These are phyloP conservation scores for Chrysopa pallens DNA, from an alignment of 1,140 invertebrate species.

Conservation along the genomic window DNA sequence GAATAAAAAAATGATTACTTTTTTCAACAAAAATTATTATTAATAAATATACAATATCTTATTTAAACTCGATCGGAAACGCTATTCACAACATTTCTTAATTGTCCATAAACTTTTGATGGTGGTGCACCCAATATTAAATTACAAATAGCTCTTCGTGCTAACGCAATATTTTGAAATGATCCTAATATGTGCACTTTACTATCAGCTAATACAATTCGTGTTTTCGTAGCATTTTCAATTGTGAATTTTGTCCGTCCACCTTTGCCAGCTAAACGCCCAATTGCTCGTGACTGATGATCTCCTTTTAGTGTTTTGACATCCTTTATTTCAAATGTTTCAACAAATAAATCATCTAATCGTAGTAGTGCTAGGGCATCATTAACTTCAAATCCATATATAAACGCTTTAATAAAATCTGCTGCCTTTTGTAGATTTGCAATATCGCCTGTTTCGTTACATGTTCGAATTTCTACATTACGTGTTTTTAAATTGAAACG, in stretches of 20 bases:
- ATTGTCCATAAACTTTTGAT: slow-evolving; percentile 89
- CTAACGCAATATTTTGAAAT: slow-evolving; percentile 92
- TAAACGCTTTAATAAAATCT: slow-evolving; percentile 95
- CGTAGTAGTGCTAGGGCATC: slow-evolving; percentile 89
- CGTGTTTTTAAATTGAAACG: slow-evolving; percentile 84
- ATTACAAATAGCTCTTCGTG: slow-evolving; percentile 91
- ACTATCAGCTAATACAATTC: slow-evolving; percentile 90
- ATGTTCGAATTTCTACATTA: slow-evolving; percentile 71
- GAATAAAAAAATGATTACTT: not conserved
- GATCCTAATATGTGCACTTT: slow-evolving; percentile 97
- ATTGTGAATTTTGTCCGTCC: slow-evolving; percentile 97
- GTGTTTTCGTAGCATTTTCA: slow-evolving; percentile 97
- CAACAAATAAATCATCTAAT: slow-evolving; percentile 93
- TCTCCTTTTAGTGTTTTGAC: slow-evolving; percentile 93
- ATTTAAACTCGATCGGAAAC: slow-evolving; percentile 67
- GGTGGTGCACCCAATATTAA: slow-evolving; percentile 91
- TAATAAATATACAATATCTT: not conserved
- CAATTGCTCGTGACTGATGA: slow-evolving; percentile 88
- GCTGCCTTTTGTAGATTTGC: slow-evolving; percentile 90
- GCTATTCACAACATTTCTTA: slow-evolving; percentile 65
- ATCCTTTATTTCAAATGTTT: slow-evolving; percentile 94
- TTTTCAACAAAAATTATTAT: not conserved
- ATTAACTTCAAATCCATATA: slow-evolving; percentile 93
- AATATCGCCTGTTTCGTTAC: slow-evolving; percentile 67
- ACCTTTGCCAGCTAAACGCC: slow-evolving; percentile 90